These are phyloP conservation scores for Heliocidaris erythrogramma DNA, from an alignment of 35 echinoderm and acorn worm species.

Conservation along the genomic window DNA sequence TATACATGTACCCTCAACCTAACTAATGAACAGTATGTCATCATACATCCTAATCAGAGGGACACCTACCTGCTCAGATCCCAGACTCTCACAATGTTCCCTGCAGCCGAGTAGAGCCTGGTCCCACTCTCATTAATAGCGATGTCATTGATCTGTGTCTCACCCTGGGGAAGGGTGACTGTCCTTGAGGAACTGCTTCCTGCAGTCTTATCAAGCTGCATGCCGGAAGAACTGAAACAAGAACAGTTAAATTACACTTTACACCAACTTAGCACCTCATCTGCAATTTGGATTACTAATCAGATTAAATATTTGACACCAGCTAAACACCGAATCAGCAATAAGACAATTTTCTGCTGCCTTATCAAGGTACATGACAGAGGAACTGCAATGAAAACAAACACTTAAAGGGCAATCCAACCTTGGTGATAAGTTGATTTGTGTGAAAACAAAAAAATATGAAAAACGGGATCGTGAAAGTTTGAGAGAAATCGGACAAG, in stretches of 20 bases:
- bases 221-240: constrained; percentile 78
- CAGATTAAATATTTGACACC: too few relatives aligned
- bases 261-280: neutral
- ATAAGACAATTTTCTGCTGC: too few relatives aligned
- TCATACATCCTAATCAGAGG: neutral
- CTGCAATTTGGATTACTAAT: too few relatives aligned
- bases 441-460: too few relatives aligned
- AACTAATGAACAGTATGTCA: neutral
- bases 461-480: too few relatives aligned
- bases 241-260: neutral
- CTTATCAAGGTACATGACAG: too few relatives aligned
- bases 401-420: too few relatives aligned
- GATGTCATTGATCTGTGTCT: constrained; percentile 90
- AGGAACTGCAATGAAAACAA: too few relatives aligned
- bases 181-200: constrained; percentile 73
- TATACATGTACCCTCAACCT: too few relatives aligned
- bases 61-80: constrained; percentile 79
- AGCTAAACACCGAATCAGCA: too few relatives aligned
- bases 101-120: constrained; percentile 87
- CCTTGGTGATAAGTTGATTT: too few relatives aligned
- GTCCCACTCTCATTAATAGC: constrained; percentile 75
- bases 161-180: constrained; percentile 76
- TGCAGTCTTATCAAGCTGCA: constrained; percentile 69
- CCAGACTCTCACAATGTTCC: constrained; percentile 94
- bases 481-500: too few relatives aligned